These are phyloP conservation scores for Aporophyla lueneburgensis DNA, from an alignment of 2,888 invertebrate species.

Conservation along the genomic window DNA sequence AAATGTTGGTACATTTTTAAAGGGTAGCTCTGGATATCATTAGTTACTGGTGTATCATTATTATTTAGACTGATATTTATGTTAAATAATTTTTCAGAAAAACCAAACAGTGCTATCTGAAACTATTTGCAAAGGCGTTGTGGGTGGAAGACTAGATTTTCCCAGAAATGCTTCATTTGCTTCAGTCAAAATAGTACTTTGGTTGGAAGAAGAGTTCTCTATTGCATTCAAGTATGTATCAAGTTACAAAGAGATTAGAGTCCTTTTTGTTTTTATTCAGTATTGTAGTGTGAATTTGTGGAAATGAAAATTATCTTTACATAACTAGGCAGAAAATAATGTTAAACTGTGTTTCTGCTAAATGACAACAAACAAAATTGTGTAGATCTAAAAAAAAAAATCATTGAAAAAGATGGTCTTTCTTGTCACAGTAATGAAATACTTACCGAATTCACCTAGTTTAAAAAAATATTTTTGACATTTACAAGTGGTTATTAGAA, in stretches of 20 bases:
- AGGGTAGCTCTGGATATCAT: background rate
- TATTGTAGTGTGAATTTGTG: background rate
- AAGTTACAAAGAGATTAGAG: background rate
- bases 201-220: slow-evolving; percentile 96
- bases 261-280: background rate
- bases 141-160: slow-evolving; percentile 95
- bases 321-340: background rate
- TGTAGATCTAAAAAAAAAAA: no score
- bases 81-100: slow-evolving; percentile 82
- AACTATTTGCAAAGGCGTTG: slow-evolving; percentile 94
- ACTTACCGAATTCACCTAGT: no score
- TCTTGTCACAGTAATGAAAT: no score
- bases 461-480: no score
- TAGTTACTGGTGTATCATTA: background rate
- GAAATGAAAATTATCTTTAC: background rate
- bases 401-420: no score
- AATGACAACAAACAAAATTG: no score
- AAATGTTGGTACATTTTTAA: background rate
- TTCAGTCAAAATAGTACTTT: slow-evolving; percentile 95
- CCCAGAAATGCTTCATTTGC: slow-evolving; percentile 96
- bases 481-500: no score
- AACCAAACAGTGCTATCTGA: slow-evolving; percentile 95
- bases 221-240: slow-evolving; percentile 93
- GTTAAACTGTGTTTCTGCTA: background rate
- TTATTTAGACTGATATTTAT: background rate